Evolutionary conservation across 2,888 invertebrate species (phyloP).

Genomic region (Rosalia funebris): DNA sequence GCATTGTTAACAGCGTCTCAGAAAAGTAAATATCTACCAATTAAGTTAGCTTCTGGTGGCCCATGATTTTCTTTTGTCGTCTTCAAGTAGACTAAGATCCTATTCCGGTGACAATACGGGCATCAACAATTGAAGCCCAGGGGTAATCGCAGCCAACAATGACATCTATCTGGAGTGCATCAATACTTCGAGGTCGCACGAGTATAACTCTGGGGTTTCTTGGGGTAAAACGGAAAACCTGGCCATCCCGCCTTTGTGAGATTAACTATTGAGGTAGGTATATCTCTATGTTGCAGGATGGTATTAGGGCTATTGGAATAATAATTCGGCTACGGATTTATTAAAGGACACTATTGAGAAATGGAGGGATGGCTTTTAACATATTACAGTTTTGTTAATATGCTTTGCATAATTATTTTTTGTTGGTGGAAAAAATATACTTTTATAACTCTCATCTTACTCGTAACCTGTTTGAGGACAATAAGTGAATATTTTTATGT

Average conservation of each 20-base stretch:
- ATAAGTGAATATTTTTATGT: no score
- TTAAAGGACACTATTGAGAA: no score
- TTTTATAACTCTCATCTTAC: no score
- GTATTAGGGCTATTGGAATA: no score
- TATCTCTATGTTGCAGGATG: no score
- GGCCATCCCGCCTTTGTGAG: slow-evolving; percentile 15
- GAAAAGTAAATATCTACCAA: slow-evolving; percentile 28
- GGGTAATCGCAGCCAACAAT: slow-evolving; percentile 60
- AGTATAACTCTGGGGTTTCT: slow-evolving; percentile 15
- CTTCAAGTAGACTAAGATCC: slow-evolving; percentile 32
- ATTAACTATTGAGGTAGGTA: slow-evolving; percentile 20
- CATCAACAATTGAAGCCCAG: slow-evolving; percentile 61
- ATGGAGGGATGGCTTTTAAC: no score
- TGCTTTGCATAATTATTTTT: no score
- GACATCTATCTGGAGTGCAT: slow-evolving; percentile 52
- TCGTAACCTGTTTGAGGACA: no score
- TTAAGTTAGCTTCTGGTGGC: slow-evolving; percentile 27
- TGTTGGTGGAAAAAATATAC: no score
- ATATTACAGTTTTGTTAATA: no score
- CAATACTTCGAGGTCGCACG: slow-evolving; percentile 18
- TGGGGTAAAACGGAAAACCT: slow-evolving; percentile 16
- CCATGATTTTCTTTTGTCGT: slow-evolving; percentile 20
- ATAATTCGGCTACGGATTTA: no score
- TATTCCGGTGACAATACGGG: slow-evolving; percentile 54
- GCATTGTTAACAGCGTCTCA: slow-evolving; percentile 22